These are phyloP conservation scores for Leucoraja erinaceus DNA, from an alignment of 2,113 vertebrate genomes.

Conservation along the genomic window DNA sequence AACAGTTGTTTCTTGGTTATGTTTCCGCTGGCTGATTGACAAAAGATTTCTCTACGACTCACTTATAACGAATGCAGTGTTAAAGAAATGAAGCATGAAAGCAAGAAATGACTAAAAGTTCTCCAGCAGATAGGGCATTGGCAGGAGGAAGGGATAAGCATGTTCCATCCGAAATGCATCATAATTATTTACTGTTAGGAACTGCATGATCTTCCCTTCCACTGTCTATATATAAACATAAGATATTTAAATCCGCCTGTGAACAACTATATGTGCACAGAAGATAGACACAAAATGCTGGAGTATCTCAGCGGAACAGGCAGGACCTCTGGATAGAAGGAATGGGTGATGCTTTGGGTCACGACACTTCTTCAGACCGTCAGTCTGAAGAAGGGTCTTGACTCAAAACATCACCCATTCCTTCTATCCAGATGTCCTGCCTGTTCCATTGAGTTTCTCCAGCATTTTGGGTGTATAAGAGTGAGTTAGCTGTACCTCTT, in stretches of 20 bases:
- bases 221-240: no score
- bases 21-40: neutral
- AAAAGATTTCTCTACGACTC: neutral
- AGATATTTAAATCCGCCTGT: neutral
- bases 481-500: no score
- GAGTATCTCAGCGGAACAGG: no score
- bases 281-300: no score
- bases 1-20: neutral
- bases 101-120: neutral
- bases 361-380: no score
- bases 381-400: no score
- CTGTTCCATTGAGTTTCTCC: no score
- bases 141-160: neutral
- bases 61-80: neutral
- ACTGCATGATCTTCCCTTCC: neutral
- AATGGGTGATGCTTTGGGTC: no score
- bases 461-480: no score
- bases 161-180: neutral
- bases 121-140: neutral
- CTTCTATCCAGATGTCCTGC: no score
- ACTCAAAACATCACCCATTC: no score
- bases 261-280: neutral
- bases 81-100: neutral
- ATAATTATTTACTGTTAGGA: neutral
- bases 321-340: no score